Evolutionary conservation across 2,797 vertebrate species (phyloP).

Genomic region (Yasuhikotakia modesta): DNA sequence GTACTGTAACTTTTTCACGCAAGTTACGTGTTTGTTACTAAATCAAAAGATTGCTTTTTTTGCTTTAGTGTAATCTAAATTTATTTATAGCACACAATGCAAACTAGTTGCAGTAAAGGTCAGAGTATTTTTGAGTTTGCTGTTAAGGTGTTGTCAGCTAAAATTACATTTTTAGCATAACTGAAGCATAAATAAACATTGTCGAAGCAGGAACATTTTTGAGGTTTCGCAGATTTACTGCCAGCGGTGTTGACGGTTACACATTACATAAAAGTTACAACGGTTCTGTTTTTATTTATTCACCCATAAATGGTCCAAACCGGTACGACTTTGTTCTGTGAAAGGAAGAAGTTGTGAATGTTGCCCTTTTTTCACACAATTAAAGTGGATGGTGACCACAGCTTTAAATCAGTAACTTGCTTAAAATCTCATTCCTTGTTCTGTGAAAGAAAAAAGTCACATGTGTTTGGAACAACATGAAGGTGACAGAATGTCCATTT

Average conservation of each 20-base stretch:
- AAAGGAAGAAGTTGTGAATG: neutral
- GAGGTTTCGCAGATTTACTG: constrained; percentile 5
- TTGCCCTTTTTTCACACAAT: neutral
- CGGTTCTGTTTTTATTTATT: neutral
- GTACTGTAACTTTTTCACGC: constrained; percentile 27
- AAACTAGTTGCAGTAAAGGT: neutral
- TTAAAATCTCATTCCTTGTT: neutral
- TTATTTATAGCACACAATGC: neutral
- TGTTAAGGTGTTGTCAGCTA: neutral
- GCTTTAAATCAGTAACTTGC: neutral
- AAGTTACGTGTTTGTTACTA: neutral
- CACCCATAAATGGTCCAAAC: neutral
- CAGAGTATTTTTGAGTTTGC: neutral
- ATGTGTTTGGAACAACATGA: neutral
- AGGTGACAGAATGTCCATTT: neutral
- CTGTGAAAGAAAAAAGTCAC: neutral
- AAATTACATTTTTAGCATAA: neutral
- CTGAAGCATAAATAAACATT: too few species aligned
- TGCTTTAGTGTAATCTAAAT: neutral
- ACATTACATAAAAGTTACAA: neutral
- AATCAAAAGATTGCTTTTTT: neutral
- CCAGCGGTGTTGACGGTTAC: neutral
- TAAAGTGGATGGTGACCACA: neutral
- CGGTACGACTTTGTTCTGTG: neutral
- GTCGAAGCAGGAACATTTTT: neutral